phyloP scores from a whole-genome alignment of 2,888 invertebrate genomes.

The Furcula furcula region DNA sequence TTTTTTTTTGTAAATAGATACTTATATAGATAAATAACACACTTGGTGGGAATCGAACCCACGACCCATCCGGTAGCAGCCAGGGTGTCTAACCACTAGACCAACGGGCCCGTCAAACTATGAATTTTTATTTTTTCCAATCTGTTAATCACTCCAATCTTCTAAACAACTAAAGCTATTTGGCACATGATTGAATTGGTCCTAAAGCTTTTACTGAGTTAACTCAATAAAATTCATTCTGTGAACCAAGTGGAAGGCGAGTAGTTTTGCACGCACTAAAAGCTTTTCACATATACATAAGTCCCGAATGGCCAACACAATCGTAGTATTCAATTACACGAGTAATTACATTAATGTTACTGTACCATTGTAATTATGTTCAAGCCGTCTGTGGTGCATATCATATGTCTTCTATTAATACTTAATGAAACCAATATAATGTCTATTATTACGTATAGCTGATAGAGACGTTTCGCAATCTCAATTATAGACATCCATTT shows the following conservation, averaged over 20 bases:
- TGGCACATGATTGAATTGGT: constrained; percentile 52
- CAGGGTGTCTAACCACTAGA: too few species aligned
- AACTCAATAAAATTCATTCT: constrained; percentile 62
- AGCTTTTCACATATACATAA: constrained; percentile 50
- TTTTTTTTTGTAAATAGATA: too few species aligned
- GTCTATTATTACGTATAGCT: constrained; percentile 2
- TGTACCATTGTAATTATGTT: constrained; percentile 13
- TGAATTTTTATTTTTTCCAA: not conserved
- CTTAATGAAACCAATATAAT: constrained; percentile 8
- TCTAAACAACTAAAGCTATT: constrained; percentile 34
- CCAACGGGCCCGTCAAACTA: not conserved
- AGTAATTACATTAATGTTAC: constrained; percentile 40
- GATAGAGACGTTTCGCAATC: not conserved
- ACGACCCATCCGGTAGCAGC: too few species aligned
- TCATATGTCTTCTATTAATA: constrained; percentile 4
- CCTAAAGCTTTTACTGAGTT: constrained; percentile 48
- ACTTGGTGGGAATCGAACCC: too few species aligned
- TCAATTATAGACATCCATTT: not conserved
- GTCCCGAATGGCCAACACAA: constrained; percentile 41
- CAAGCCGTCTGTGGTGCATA: constrained; percentile 3
- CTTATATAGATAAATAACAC: too few species aligned
- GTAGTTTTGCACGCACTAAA: constrained; percentile 60
- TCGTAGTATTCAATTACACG: constrained; percentile 45
- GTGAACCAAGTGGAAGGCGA: constrained; percentile 43
- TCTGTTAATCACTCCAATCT: constrained; percentile 3